phyloP scores from a whole-genome alignment of 2,113 vertebrate species.

The Tinamus guttatus region DNA sequence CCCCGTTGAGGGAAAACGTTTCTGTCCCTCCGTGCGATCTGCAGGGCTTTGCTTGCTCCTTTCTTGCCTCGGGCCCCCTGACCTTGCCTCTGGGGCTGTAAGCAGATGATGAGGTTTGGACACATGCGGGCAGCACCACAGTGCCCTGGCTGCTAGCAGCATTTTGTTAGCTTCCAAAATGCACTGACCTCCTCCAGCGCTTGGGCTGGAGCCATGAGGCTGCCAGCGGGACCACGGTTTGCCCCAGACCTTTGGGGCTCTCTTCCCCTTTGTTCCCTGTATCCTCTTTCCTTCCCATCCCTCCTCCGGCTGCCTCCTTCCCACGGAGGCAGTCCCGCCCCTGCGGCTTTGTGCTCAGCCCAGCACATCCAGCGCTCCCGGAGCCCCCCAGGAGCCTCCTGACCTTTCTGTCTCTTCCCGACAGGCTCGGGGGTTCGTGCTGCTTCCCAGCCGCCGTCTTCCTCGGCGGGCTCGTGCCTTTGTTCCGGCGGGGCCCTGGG shows the following conservation, averaged over 20 bases:
- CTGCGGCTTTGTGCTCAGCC: conserved; percentile 3
- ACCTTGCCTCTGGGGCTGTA: not conserved
- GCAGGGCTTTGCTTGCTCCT: not conserved
- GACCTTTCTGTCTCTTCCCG: conserved; percentile 35
- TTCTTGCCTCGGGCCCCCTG: not conserved
- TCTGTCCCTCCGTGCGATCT: not conserved
- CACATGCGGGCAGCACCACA: not conserved
- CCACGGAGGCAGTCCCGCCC: not conserved
- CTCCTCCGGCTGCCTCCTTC: not conserved
- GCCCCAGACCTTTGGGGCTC: not conserved
- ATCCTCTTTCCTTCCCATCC: no score
- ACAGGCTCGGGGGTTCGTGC: not conserved
- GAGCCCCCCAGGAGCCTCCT: conserved; percentile 17
- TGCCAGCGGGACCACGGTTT: not conserved
- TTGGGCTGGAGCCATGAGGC: not conserved
- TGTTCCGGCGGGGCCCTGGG: not conserved
- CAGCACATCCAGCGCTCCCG: not conserved
- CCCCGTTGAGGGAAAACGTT: no score
- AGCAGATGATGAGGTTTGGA: not conserved
- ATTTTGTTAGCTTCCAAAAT: not conserved
- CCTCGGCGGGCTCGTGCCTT: accelerated
- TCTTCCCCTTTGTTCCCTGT: not conserved
- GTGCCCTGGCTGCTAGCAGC: not conserved
- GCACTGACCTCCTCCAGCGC: not conserved
- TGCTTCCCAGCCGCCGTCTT: not conserved